Evolutionary conservation across 2,113 vertebrate species (phyloP).

Genomic region (Gnathonemus echidnorhynchus): DNA sequence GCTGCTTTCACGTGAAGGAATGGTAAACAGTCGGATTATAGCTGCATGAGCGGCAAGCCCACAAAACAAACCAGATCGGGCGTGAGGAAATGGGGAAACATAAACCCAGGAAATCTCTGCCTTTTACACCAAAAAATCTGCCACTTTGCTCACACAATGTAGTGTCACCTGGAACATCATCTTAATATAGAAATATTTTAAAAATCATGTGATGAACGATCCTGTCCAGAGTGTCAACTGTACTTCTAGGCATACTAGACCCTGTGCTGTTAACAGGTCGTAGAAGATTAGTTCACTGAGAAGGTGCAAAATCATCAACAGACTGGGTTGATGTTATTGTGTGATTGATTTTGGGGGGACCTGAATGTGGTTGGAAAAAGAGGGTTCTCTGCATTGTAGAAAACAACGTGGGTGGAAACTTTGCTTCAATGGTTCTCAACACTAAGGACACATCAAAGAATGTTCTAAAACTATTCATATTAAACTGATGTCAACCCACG

Average conservation of each 20-base stretch:
- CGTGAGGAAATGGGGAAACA: not conserved
- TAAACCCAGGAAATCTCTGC: not conserved
- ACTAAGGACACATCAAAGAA: not conserved
- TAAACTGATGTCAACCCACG: not conserved
- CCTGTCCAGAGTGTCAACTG: not conserved
- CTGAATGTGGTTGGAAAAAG: not conserved
- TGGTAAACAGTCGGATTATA: not conserved
- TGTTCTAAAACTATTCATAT: not conserved
- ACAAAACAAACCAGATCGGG: not conserved
- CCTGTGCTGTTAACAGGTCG: not conserved
- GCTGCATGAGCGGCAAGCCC: not conserved
- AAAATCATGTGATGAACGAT: not conserved
- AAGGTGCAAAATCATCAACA: not conserved
- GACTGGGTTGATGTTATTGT: not conserved
- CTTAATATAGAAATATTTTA: no score
- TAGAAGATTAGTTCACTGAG: not conserved
- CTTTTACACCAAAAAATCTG: not conserved
- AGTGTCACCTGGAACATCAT: not conserved
- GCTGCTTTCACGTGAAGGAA: not conserved
- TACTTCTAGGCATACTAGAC: not conserved
- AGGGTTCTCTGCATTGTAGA: not conserved
- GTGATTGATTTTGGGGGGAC: not conserved
- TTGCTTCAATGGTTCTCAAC: not conserved
- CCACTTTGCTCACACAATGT: not conserved
- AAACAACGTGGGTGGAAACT: not conserved